Percentiles rank a stretch among this genome's conserved stretches.
Evolutionary conservation across 92 coral and sea anemone species (phyloP).

Genomic region (Siderastrea radians): DNA sequence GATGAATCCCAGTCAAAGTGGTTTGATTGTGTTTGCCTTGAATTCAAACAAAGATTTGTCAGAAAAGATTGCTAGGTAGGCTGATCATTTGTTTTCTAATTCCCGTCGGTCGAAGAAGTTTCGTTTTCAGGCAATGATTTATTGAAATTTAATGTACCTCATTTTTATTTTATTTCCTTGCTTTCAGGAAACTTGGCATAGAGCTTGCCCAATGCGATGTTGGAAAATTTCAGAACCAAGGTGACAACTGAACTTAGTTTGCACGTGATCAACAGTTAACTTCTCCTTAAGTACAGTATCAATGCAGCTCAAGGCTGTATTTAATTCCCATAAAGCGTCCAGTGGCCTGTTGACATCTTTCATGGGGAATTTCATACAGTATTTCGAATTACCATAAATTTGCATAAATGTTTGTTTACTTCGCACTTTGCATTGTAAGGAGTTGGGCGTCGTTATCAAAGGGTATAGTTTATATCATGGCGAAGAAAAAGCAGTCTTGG

Average conservation of each 20-base stretch:
- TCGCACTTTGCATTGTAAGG: no score
- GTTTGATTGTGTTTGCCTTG: constrained; percentile 73
- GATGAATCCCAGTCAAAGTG: constrained; percentile 75
- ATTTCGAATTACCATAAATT: no score
- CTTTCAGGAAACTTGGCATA: constrained; percentile 87
- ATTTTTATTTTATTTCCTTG: background rate
- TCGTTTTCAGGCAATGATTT: background rate
- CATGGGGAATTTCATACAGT: no score
- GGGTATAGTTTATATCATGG: no score
- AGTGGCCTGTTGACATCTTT: no score
- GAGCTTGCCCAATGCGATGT: constrained; percentile 84
- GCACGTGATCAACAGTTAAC: no score
- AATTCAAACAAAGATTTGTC: constrained; percentile 70
- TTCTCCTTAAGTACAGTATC: no score
- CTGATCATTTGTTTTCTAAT: background rate
- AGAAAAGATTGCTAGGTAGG: constrained; percentile 57
- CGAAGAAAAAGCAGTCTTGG: no score
- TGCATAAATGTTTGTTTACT: no score
- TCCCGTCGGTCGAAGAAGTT: background rate
- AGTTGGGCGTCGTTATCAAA: no score
- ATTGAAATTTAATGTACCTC: background rate
- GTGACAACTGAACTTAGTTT: constrained; percentile 34
- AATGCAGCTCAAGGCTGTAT: no score
- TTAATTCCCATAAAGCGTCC: no score
- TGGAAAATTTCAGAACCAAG: constrained; percentile 85